Base-by-base conservation (phyloP, 2,113 vertebrate species). In the Trichechus manatus region DNA sequence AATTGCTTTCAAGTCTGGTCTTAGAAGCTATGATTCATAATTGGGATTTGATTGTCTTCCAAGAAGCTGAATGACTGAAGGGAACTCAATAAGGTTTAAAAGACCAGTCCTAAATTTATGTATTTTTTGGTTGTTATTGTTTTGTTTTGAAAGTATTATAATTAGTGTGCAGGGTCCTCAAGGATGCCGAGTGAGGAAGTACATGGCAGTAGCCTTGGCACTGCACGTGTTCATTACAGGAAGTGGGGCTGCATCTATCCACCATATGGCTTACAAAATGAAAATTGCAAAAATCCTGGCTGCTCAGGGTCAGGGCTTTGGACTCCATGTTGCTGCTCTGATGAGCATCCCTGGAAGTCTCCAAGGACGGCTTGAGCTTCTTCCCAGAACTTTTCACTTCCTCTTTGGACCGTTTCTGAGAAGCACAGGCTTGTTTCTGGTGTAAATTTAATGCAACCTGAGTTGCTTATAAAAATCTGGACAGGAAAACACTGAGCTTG, bases 251-350 rank as follows among this genome's bases (percentile, higher is more conserved):
- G 14, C 13, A 3, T 47, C 56, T 13, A 92, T 79, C 94, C 93
- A 96, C 91, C 89, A 91, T 89, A 91, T 10, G 42, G 94, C 96
- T 97, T 33, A 11, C n/a, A 87, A 93, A 95, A 79, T 6, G 96
- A 98, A 96, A 97, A 95, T 72, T 59, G 94, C 82, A 95, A 96
- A 93, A 94, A 87, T 95, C 83, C 92, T n/a, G 97, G 92, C 97
- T 97, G 97, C 78, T 93, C 13, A 1, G 39, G 75, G 89, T 68
- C 83, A 92, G 85, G 50, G 9, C 19, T 93, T 95, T 47, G 22
- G 17, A 61, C 27, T 47, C 33, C 0, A 14, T 92, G 47, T 31
- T 96, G 90, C 74, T 63, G 66, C 47, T 90, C 86, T 89, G 89
- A 66, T 88, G 96, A 93, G 97, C 98, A 97, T 77, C 74, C 27